Evolutionary conservation across 2,113 vertebrate species (phyloP), one percentile per base, ranked within the genome.

Genomic region (Anarrhichthys ocellatus): DNA sequence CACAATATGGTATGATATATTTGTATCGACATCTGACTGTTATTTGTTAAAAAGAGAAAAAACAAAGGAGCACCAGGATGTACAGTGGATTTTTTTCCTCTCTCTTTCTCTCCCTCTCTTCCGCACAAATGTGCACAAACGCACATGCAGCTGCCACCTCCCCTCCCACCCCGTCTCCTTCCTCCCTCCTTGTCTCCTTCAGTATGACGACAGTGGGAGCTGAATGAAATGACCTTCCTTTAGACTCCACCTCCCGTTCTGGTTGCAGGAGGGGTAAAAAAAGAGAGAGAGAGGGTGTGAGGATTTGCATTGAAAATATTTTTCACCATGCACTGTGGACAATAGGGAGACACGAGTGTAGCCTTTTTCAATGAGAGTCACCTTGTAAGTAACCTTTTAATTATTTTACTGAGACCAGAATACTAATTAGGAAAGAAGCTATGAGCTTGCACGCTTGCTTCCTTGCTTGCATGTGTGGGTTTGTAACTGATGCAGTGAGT

Each of bases 161-260:
- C 76, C 78, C 4, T 71, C 78, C 75, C 81, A 34, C 65, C 71
- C 76, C 9, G 44, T 62, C 80, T 76, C 75, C 54, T 61, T 24
- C 62, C 76, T 78, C 78, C 83, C 78, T 80, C 80, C 75, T 84
- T 44, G 63, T 89, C 88, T 90, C 82, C 81, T 88, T 86, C 71
- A 67, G 76, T 87, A 76, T 91, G 92, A 94, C 81, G 89, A 79
- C 92, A 94, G 83, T 56, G 36, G 85, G 80, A 58, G 80, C 74
- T 93, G 91, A 94, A 92, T 94, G 92, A 92, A 91, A 90, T 90
- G 90, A 93, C 93, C 93, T 93, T 94, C 92, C 84, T 82, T 61
- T 78, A 73, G 86, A 76, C 90, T 90, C 89, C 86, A 83, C 93
- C 92, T 89, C 76, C 88, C 17, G 48, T 75, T 91, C 86, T 80